Base-by-base conservation (phyloP, 2,888 invertebrate species). In the Nymphalis polychloros region DNA sequence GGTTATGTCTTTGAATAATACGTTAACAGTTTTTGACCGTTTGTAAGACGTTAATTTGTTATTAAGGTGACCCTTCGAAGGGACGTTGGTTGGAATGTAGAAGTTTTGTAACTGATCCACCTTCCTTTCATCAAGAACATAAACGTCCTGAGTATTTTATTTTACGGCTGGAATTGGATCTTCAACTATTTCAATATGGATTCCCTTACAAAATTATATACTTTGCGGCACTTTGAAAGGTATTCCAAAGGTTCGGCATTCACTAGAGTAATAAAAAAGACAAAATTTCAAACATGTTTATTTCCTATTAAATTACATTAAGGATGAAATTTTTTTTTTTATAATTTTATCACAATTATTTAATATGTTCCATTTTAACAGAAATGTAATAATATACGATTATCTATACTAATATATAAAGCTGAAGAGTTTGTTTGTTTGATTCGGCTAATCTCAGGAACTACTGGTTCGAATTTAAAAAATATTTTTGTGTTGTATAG, bases 121-220 rank as follows among this genome's bases (percentile, higher is more conserved):
- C 5, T 20, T 27, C 17, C 53, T 31, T 53, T 27, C 27, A 27
- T 53, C 31, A 27, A 17, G 17, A 31, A 6, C 31, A 55, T 55
- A 31, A 55, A 17, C 8, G 31, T 31, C 53, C 27, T 2, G 49
- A 52, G 60, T 65, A 65, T 60, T 65, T 59, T 59, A 65, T 65
- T 60, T 57, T 57, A 19, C 57, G 35, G 59, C 48, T 35, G 62
- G 55, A 73, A 68, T 72, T 67, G 60, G 67, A 78, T 77, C 73
- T 72, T 65, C 23, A 84, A 84, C 84, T 84, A 84, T 85, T 84
- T 74, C 83, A 81, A 85, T 84, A 73, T 73, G 66, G 71, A 80
- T 84, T 83, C 83, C 77, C 77, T 72, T 59, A 55, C 71, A 68
- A 72, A 73, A 74, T 76, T 74, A 76, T 75, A 69, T 68, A 68